A percentile compares a stretch with the other conserved stretches of the same genome.
These are phyloP conservation scores for Cuniculus paca DNA, from an alignment of 2,797 vertebrate genomes.

Conservation along the genomic window DNA sequence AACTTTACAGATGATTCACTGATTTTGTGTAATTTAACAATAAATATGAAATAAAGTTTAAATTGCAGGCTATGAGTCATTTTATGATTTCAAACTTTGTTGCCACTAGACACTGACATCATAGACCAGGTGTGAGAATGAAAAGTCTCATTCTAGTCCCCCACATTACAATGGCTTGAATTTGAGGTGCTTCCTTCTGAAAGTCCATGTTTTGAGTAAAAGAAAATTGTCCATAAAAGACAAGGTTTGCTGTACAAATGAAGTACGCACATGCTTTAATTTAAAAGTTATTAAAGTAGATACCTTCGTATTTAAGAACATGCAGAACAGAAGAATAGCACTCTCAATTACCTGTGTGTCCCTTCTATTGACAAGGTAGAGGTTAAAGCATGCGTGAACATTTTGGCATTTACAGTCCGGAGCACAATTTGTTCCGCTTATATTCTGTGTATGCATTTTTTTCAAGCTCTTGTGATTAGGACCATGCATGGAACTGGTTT, in stretches of 20 bases:
- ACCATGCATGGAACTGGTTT: neutral
- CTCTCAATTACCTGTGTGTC: slow-evolving; percentile 11
- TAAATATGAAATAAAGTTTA: slow-evolving; percentile 90
- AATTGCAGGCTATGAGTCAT: slow-evolving; percentile 83
- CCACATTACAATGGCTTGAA: neutral
- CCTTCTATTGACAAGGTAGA: neutral
- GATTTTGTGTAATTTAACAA: slow-evolving; percentile 91
- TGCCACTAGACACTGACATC: neutral
- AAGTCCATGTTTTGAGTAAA: slow-evolving; percentile 32
- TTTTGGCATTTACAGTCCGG: slow-evolving; percentile 26
- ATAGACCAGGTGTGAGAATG: neutral
- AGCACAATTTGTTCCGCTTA: slow-evolving; percentile 12
- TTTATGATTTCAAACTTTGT: slow-evolving; percentile 77
- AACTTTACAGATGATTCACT: slow-evolving; percentile 87
- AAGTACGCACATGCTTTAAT: slow-evolving; percentile 32
- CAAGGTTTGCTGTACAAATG: slow-evolving; percentile 37
- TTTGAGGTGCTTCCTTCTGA: neutral
- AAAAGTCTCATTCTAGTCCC: neutral
- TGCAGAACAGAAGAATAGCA: slow-evolving; percentile 1
- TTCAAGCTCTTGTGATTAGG: neutral
- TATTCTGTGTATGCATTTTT: neutral
- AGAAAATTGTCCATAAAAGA: slow-evolving; percentile 37
- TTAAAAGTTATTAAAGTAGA: slow-evolving; percentile 34
- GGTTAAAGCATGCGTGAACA: slow-evolving; percentile 20
- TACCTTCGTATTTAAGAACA: neutral